Evolutionary conservation across 2,113 vertebrate species (phyloP).

Genomic region (Heterotilapia buettikoferi): DNA sequence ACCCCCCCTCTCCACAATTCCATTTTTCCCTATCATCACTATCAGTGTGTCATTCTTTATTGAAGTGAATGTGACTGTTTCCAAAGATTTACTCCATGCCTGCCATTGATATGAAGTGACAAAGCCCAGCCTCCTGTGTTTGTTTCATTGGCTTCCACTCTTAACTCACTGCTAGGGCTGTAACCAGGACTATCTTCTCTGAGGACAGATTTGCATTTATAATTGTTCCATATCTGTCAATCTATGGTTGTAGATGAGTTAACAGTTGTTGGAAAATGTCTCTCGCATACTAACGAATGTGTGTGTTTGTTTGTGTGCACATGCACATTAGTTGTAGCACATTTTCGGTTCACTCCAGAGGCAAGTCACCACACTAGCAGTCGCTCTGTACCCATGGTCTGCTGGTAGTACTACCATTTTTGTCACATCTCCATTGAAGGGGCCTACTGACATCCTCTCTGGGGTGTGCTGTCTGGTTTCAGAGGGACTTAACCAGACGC

Average conservation of each 20-base stretch:
- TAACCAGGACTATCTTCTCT: not conserved
- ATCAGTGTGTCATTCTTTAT: not conserved
- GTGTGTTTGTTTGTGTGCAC: not conserved
- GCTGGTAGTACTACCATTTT: not conserved
- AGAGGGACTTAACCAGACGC: not conserved
- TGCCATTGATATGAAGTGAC: not conserved
- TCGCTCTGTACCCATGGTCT: not conserved
- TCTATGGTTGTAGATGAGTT: not conserved
- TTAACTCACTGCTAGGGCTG: not conserved
- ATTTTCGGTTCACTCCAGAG: not conserved
- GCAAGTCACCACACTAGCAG: not conserved
- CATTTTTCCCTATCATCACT: not conserved
- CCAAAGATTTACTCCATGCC: not conserved
- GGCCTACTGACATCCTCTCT: not conserved
- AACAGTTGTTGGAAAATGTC: not conserved
- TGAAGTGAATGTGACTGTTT: not conserved
- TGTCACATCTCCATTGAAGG: not conserved
- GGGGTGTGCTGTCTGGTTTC: not conserved
- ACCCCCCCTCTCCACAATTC: not conserved
- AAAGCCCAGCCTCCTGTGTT: not conserved
- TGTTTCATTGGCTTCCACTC: not conserved
- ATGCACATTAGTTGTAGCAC: not conserved
- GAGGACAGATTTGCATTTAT: not conserved
- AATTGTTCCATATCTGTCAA: not conserved
- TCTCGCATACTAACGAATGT: not conserved